Evolutionary conservation across 92 coral and sea anemone genomes (phyloP).

Genomic region (Galaxea fascicularis): DNA sequence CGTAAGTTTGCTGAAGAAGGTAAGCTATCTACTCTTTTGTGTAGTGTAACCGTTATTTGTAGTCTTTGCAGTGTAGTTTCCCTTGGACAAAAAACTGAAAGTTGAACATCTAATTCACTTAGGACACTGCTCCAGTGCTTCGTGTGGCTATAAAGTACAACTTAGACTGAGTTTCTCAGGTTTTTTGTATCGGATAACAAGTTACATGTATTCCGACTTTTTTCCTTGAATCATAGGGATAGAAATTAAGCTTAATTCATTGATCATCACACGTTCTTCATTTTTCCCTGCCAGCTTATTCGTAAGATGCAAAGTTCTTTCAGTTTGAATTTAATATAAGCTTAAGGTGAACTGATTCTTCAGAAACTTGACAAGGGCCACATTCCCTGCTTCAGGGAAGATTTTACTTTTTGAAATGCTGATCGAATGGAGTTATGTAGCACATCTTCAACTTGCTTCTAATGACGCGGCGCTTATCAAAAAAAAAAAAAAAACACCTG

Average conservation of each 20-base stretch:
- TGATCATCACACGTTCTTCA: not conserved
- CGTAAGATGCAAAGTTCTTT: not conserved
- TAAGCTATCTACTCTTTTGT: not conserved
- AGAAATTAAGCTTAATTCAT: not conserved
- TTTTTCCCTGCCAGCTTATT: not conserved
- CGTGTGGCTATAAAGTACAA: not conserved
- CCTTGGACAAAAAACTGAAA: not conserved
- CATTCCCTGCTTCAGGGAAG: too few relatives aligned
- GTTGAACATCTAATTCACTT: too few relatives aligned
- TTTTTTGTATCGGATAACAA: not conserved
- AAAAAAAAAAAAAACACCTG: too few relatives aligned
- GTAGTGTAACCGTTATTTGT: not conserved
- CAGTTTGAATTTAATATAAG: not conserved
- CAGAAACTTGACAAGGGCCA: too few relatives aligned
- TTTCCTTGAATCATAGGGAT: not conserved
- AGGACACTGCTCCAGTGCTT: not conserved
- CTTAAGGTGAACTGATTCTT: not conserved
- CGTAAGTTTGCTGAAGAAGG: constrained; percentile 18
- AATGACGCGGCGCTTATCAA: too few relatives aligned
- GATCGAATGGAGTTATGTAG: too few relatives aligned
- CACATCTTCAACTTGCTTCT: too few relatives aligned
- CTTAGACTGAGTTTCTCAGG: not conserved
- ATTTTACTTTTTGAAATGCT: too few relatives aligned
- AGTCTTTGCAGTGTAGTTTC: not conserved
- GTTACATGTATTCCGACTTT: not conserved